Evolutionary conservation across 2,113 vertebrate genomes (phyloP), one percentile per base, ranked within the genome.

Genomic region (Butorides virescens): DNA sequence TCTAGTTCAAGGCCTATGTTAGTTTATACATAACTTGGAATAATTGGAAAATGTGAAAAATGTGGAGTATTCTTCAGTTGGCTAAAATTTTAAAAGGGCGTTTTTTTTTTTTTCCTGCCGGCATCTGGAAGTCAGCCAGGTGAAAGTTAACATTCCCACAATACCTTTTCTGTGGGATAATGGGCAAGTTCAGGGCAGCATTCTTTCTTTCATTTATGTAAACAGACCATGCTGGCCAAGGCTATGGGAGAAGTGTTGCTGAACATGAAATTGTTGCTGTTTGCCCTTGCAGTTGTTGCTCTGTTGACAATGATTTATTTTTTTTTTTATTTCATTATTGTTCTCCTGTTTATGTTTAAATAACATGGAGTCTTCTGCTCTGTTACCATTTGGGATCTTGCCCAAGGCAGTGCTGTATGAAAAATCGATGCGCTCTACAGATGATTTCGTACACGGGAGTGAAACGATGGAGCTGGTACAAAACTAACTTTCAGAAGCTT

Each of bases 121-220:
- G 58, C 49, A 34, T 87, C 84, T 97, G 96, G 94, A 97, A 73
- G 49, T 36, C 42, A 65, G 86, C 95, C 96, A 92, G 87, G 84
- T 94, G 92, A 90, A 93, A 96, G 91, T 88, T 89, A 92, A 85
- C 95, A 96, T 95, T 97, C 95, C 92, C 96, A 95, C 92, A 96
- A 92, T 95, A 96, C 84, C 94, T 97, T 95, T 94, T 93, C 91
- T 92, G 74, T 84, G 91, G 89, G 87, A 89, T 95, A 87, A 96
- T 78, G 61, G 86, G 73, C 92, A 75, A 84, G 89, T 93, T 87
- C 47, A 89, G 80, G 91, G 81, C 89, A 93, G 18, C 83, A 79
- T 91, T 97, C 95, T 88, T 96, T 91, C 90, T 86, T 91, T 65
- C 20, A 30, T 56, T 93, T 95, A 32, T 50, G 25, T 94, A 96